phyloP scores from a whole-genome alignment of 1,140 invertebrate species.

The Aphaenogaster ashmeadi region DNA sequence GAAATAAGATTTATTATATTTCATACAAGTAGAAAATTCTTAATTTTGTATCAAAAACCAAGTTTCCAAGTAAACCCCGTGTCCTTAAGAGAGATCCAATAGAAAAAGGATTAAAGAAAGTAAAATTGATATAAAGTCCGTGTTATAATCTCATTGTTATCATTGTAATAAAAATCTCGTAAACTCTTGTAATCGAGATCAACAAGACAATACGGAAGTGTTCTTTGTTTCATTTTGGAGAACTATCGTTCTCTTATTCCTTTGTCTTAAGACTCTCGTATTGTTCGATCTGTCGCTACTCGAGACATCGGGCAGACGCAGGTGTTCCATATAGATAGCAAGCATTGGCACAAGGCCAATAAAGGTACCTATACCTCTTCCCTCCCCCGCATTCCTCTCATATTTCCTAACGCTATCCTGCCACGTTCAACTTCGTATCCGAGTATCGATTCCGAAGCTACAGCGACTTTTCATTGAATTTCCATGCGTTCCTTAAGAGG shows the following conservation, averaged over 20 bases:
- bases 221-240: constrained; percentile 3
- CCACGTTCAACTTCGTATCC: constrained; percentile 39
- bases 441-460: constrained; percentile 83
- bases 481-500: constrained; percentile 81
- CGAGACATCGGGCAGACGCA: constrained; percentile 81
- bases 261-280: constrained; percentile 54
- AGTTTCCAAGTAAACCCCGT: background rate
- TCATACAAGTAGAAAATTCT: background rate
- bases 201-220: constrained; percentile 20
- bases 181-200: background rate
- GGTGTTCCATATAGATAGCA: constrained; percentile 87
- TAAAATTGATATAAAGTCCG: background rate
- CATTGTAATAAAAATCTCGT: constrained; percentile 3
- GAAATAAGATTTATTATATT: background rate
- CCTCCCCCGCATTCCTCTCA: constrained; percentile 12
- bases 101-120: background rate
- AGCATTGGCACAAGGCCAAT: constrained; percentile 86
- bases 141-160: background rate
- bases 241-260: constrained; percentile 21
- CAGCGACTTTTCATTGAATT: constrained; percentile 85
- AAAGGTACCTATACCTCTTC: constrained; percentile 82
- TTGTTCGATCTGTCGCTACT: constrained; percentile 58
- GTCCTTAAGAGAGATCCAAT: background rate
- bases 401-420: constrained; percentile 46
- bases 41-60: background rate